phyloP scores from a whole-genome alignment of 1,140 invertebrate species.

The Cotesia typhae region DNA sequence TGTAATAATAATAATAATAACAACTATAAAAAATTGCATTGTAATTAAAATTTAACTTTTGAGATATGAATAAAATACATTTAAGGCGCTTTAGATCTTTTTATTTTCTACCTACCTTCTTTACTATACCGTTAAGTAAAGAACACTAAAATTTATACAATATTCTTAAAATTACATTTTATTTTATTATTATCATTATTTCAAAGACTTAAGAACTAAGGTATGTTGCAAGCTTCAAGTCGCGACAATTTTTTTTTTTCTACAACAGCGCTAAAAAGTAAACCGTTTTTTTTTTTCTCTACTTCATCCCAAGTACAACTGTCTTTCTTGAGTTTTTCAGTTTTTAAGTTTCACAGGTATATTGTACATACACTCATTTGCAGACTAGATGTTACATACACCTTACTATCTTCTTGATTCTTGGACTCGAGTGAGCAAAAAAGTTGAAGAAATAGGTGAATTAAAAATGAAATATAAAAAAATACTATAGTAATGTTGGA shows the following conservation, averaged over 20 bases:
- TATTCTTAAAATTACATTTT: not conserved
- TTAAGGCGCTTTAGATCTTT: constrained; percentile 2
- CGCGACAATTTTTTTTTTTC: constrained; percentile 33
- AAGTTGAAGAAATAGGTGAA: constrained; percentile 24
- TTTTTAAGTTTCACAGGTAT: too few relatives aligned
- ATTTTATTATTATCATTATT: constrained; percentile 25
- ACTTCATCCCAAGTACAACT: too few relatives aligned
- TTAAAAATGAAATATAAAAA: constrained; percentile 31
- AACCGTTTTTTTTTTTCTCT: not conserved
- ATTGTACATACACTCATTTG: too few relatives aligned
- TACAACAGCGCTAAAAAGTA: constrained; percentile 18
- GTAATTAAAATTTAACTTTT: constrained; percentile 58
- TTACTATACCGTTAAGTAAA: too few relatives aligned
- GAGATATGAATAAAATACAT: not conserved
- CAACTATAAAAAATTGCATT: constrained; percentile 58
- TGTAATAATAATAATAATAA: not conserved
- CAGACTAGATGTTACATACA: not conserved
- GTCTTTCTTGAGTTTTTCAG: too few relatives aligned
- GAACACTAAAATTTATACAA: too few relatives aligned
- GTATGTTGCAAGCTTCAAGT: constrained; percentile 29
- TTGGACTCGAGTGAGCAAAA: constrained; percentile 30
- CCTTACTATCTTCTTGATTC: not conserved
- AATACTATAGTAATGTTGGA: not conserved
- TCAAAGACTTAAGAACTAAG: constrained; percentile 5
- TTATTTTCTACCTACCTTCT: too few relatives aligned